Conservation (phyloP, 2,113 vertebrate species). For the Daubentonia madagascariensis region DNA sequence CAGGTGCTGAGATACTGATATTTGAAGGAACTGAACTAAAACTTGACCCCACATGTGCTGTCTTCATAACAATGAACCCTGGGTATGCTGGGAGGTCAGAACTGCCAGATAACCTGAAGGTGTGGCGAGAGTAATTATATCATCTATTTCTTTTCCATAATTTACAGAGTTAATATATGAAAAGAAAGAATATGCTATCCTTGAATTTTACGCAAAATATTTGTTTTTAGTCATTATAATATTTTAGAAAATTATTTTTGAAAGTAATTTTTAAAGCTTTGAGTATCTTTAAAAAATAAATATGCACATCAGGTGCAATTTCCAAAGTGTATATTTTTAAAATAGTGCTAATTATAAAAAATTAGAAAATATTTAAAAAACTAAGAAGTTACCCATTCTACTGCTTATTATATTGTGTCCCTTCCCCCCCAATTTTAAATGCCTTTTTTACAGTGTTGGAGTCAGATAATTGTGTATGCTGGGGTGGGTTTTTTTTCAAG, state of each 20-base stretch:
- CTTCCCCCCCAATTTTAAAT: not conserved
- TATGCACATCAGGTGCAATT: not conserved
- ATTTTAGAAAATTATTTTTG: constrained; percentile 32
- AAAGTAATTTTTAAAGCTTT: constrained; percentile 24
- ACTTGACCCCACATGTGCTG: constrained; percentile 92
- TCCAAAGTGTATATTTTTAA: constrained; percentile 14
- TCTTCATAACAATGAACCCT: constrained; percentile 97
- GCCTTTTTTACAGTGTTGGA: not conserved
- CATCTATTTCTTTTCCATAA: not conserved
- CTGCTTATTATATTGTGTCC: not conserved
- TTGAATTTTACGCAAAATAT: constrained; percentile 8
- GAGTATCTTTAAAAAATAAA: not conserved
- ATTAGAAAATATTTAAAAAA: not conserved
- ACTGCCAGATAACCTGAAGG: constrained; percentile 95
- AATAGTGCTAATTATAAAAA: not conserved
- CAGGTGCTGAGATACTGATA: constrained; percentile 84
- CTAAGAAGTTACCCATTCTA: not conserved
- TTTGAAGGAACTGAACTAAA: constrained; percentile 94
- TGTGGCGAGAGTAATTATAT: constrained; percentile 47
- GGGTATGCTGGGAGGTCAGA: constrained; percentile 94
- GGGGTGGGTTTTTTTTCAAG: not conserved
- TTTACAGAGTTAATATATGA: not conserved
- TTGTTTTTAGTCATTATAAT: not conserved
- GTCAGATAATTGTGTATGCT: not conserved
- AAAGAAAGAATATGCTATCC: not conserved